Percentiles rank a stretch among this genome's conserved stretches.
phyloP scores from a whole-genome alignment of 2,113 vertebrate species.

The Myrmecobius fasciatus region DNA sequence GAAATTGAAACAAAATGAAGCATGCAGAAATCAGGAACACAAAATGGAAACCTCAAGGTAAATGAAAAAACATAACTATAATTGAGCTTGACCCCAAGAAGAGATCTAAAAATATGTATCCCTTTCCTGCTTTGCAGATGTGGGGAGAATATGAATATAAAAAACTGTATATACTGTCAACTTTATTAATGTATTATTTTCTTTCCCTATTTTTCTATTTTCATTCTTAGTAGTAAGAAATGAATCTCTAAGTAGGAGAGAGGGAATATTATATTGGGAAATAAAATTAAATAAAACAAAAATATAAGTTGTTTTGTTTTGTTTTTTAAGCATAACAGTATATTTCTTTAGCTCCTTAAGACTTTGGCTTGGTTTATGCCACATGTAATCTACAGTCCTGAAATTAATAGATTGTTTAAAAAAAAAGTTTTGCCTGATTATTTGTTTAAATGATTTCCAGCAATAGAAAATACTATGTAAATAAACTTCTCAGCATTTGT shows the following conservation, averaged over 20 bases:
- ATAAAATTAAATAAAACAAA: neutral
- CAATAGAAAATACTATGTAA: neutral
- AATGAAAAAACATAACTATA: neutral
- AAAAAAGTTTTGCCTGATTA: neutral
- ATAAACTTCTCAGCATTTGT: neutral
- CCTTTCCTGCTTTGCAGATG: neutral
- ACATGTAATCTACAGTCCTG: neutral
- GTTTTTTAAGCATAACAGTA: neutral
- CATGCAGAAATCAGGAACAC: neutral
- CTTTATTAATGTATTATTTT: neutral
- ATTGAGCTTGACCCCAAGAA: neutral
- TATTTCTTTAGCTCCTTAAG: neutral
- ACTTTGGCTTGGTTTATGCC: neutral
- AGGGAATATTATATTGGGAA: neutral
- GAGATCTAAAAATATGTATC: neutral
- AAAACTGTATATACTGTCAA: neutral
- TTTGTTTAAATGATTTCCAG: neutral
- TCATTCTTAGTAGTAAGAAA: neutral
- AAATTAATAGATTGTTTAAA: neutral
- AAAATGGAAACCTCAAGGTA: neutral
- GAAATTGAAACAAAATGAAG: neutral
- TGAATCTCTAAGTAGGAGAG: neutral
- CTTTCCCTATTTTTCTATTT: neutral
- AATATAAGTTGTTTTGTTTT: neutral
- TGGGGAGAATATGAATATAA: neutral